Evolutionary conservation across 2,113 vertebrate species (phyloP).

Genomic region (Pyrgilauda ruficollis): DNA sequence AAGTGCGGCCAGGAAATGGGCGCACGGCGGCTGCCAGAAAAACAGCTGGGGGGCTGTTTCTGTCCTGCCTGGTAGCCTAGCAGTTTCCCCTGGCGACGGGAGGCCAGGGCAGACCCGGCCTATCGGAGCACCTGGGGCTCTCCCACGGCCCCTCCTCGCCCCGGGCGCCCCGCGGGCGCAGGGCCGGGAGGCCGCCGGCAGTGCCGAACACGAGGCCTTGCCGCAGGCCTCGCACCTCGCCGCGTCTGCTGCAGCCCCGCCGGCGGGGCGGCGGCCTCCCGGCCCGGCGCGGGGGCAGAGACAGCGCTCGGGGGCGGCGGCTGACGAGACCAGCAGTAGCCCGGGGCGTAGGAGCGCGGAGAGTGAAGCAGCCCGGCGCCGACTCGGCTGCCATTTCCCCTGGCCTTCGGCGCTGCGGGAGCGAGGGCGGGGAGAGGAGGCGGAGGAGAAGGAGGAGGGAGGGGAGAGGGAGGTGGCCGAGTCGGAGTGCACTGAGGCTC

Average conservation of each 20-base stretch:
- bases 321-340: background rate
- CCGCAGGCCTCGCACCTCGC: conserved; percentile 2
- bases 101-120: background rate
- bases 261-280: background rate
- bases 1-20: rapidly evolving
- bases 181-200: background rate
- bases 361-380: background rate
- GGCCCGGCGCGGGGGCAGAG: no score
- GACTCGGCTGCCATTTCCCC: conserved; percentile 58
- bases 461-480: conserved; percentile 42
- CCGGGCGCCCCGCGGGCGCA: background rate
- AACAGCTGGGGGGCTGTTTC: rapidly evolving
- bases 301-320: background rate
- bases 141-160: background rate
- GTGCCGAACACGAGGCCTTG: background rate
- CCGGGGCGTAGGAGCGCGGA: background rate
- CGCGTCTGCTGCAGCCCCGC: background rate
- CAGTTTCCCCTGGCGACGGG: rapidly evolving
- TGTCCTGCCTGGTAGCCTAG: rapidly evolving
- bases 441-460: background rate
- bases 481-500: conserved; percentile 45
- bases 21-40: rapidly evolving
- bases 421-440: conserved; percentile 35
- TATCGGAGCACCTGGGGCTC: no score
- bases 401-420: conserved; percentile 28